Percentiles rank a stretch among this genome's conserved stretches.
Conservation (phyloP, 2,113 vertebrate genomes). For the Albula goreensis region DNA sequence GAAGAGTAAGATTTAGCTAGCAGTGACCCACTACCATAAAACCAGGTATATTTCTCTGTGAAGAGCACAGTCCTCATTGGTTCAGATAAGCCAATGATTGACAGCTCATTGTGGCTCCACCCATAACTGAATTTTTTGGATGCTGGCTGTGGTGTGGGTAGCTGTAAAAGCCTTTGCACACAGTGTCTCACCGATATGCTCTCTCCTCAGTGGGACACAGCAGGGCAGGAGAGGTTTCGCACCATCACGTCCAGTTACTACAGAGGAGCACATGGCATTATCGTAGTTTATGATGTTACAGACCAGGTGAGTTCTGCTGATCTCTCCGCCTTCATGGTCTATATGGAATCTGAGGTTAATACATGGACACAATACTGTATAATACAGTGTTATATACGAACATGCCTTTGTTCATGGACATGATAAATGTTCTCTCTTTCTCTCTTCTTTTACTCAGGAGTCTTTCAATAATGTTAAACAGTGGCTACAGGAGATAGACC, state of each 20-base stretch:
- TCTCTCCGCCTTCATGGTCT: not conserved
- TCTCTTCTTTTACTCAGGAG: slow-evolving; percentile 69
- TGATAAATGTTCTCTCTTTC: not conserved
- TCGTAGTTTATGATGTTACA: slow-evolving; percentile 98
- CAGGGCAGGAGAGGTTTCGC: slow-evolving; percentile 96
- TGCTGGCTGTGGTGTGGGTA: not conserved
- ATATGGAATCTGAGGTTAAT: not conserved
- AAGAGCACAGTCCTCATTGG: too few relatives aligned
- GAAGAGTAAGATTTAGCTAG: too few relatives aligned
- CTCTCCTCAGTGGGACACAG: slow-evolving; percentile 89
- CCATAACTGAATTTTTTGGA: too few relatives aligned
- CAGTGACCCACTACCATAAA: too few relatives aligned
- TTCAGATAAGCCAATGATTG: too few relatives aligned
- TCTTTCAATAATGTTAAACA: slow-evolving; percentile 99
- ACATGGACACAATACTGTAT: too few relatives aligned
- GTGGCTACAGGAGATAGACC: slow-evolving; percentile 99
- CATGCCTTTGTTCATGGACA: not conserved
- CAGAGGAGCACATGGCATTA: slow-evolving; percentile 98
- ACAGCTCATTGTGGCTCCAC: too few relatives aligned
- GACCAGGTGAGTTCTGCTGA: slow-evolving; percentile 81
- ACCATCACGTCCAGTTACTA: slow-evolving; percentile 99
- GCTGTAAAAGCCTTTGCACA: too few relatives aligned
- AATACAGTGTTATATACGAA: not conserved
- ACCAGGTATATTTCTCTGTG: too few relatives aligned
- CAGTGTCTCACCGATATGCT: not conserved